phyloP scores from a whole-genome alignment of 2,797 vertebrate species.

The Anguilla megastoma region DNA sequence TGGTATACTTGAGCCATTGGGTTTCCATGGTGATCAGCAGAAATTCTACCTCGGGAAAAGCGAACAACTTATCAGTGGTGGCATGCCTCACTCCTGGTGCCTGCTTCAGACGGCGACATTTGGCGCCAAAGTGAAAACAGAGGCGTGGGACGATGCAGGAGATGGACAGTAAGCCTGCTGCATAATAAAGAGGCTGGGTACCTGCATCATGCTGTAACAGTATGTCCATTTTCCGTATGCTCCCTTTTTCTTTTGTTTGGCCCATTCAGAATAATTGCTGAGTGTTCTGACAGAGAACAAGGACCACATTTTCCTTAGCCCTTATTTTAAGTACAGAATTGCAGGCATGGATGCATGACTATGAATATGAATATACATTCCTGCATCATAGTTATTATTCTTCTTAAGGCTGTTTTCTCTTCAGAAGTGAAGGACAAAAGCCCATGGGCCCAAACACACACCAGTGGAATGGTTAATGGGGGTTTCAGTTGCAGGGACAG shows the following conservation, averaged over 20 bases:
- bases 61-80: conserved; percentile 39
- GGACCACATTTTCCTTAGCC: neutral
- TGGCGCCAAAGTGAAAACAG: conserved; percentile 28
- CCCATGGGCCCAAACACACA: neutral
- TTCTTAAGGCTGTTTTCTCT: neutral
- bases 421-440: neutral
- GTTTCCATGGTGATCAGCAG: conserved; percentile 44
- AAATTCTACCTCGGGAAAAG: conserved; percentile 40
- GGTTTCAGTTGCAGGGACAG: too few species aligned
- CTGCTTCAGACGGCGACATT: conserved; percentile 33
- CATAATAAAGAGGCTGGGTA: neutral
- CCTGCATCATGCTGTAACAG: neutral
- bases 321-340: neutral
- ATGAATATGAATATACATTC: neutral
- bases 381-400: neutral
- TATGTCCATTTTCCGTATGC: neutral
- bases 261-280: neutral
- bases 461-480: neutral
- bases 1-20: conserved; percentile 29
- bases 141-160: neutral
- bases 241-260: neutral
- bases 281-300: neutral
- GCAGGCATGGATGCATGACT: neutral
- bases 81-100: conserved; percentile 40
- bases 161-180: neutral